A percentile compares a stretch with the other conserved stretches of the same genome.
Evolutionary conservation across 2,797 vertebrate genomes (phyloP).

Genomic region (Rhabdomys pumilio): DNA sequence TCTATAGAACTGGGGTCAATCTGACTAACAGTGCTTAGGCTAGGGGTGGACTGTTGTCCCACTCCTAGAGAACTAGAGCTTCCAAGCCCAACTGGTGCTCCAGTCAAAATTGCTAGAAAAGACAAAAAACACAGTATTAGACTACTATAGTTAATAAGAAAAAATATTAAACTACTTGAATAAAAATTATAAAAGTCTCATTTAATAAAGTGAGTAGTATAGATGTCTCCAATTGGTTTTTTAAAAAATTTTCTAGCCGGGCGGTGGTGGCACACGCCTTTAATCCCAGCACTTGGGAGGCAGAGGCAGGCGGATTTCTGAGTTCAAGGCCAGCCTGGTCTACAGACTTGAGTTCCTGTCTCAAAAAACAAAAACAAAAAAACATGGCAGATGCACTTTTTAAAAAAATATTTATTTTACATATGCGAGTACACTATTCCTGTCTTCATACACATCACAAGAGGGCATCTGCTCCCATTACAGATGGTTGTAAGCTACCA

Average conservation of each 20-base stretch:
- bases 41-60: constrained; percentile 93
- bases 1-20: constrained; percentile 99
- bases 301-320: no score
- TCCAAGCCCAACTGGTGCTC: constrained; percentile 93
- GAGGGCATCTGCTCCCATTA: no score
- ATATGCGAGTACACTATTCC: neutral
- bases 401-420: neutral
- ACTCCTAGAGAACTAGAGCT: constrained; percentile 94
- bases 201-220: neutral
- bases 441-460: neutral
- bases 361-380: no score
- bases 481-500: no score
- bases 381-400: neutral
- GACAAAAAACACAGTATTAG: constrained; percentile 61
- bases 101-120: constrained; percentile 94
- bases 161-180: neutral
- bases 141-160: neutral
- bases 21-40: constrained; percentile 95
- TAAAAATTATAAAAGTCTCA: neutral
- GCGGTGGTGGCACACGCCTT: no score
- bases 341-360: no score
- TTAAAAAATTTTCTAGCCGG: neutral
- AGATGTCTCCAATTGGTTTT: neutral
- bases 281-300: no score
- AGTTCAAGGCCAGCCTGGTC: no score